A percentile compares a stretch with the other conserved stretches of the same genome.
Evolutionary conservation across 1,140 invertebrate species (phyloP).

Genomic region (Himalopsyche phryganea): DNA sequence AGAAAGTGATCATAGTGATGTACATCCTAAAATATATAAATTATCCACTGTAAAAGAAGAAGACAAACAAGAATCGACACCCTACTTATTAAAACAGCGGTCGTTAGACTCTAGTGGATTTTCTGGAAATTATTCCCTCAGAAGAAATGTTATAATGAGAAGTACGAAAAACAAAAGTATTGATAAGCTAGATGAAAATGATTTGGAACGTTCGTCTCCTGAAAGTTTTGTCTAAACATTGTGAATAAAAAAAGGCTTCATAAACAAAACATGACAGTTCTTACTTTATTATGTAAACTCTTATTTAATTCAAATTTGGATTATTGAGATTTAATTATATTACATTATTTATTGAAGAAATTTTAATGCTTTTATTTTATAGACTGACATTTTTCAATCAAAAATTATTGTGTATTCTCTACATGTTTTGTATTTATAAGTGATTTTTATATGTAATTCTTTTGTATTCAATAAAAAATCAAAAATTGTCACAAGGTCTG

Average conservation of each 20-base stretch:
- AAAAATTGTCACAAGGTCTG: too few species aligned
- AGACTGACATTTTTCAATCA: too few species aligned
- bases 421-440: too few species aligned
- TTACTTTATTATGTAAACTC: too few species aligned
- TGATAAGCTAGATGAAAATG: constrained; percentile 31
- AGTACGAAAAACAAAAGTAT: constrained; percentile 47
- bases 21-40: not conserved
- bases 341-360: too few species aligned
- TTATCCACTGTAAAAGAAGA: constrained; percentile 1
- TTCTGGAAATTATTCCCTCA: constrained; percentile 39
- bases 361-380: too few species aligned
- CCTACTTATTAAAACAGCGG: constrained; percentile 37
- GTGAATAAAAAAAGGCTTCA: not conserved
- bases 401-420: too few species aligned
- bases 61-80: not conserved
- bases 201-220: constrained; percentile 2
- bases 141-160: constrained; percentile 50
- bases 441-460: too few species aligned
- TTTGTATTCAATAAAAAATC: too few species aligned
- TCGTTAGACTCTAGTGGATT: constrained; percentile 39
- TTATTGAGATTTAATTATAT: too few species aligned
- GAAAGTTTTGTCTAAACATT: constrained; percentile 14
- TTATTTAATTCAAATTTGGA: too few species aligned
- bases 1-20: not conserved
- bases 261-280: too few species aligned